Evolutionary conservation across 2,797 vertebrate species (phyloP).

Genomic region (Chiloscyllium punctatum): DNA sequence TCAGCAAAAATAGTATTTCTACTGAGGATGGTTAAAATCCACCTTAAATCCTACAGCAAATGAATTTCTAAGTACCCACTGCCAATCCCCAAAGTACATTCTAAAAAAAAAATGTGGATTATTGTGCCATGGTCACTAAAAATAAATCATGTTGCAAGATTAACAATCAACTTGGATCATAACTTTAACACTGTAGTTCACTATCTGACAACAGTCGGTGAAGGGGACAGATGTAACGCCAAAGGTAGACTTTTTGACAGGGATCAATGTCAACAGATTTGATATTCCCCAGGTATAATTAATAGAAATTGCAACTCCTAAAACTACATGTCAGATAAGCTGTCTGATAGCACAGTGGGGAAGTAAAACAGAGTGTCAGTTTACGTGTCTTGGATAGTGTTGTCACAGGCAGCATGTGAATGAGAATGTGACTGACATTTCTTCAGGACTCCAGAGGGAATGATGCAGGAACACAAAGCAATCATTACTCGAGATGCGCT

Average conservation of each 20-base stretch:
- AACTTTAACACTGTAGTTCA: neutral
- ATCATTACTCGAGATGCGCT: neutral
- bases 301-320: neutral
- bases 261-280: neutral
- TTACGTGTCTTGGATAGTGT: neutral
- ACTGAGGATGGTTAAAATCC: neutral
- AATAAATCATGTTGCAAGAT: neutral
- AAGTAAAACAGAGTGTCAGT: neutral
- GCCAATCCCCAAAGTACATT: neutral
- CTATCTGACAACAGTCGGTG: neutral
- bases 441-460: neutral
- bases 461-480: neutral
- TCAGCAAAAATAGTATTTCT: neutral
- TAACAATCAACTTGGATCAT: neutral
- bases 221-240: neutral
- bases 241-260: neutral
- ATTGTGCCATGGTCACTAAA: neutral
- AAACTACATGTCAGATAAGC: neutral
- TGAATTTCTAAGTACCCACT: neutral
- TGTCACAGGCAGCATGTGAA: neutral
- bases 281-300: neutral
- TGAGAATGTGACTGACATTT: neutral
- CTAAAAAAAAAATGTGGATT: neutral
- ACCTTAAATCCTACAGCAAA: neutral
- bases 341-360: neutral